Conservation (phyloP, 1,140 invertebrate species). For the Dryas iulia region DNA sequence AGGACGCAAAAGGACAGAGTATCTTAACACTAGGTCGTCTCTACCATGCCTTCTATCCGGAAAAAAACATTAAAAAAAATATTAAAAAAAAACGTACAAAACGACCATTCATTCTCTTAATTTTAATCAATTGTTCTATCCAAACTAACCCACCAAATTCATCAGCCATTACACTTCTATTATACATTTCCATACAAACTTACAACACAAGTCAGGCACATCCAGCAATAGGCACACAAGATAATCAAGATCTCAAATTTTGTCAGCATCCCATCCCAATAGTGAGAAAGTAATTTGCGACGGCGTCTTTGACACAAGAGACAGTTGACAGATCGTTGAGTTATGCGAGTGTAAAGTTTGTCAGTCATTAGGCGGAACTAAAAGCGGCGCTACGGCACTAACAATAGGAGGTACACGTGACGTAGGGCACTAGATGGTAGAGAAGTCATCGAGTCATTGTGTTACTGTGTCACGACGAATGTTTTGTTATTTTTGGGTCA, state of each 20-base stretch:
- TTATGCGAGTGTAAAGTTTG: conserved; percentile 21
- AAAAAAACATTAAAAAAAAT: too few species aligned
- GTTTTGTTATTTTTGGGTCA: conserved; percentile 73
- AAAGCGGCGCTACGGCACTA: conserved; percentile 29
- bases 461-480: conserved; percentile 60
- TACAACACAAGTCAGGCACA: too few species aligned
- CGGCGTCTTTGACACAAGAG: conserved; percentile 15
- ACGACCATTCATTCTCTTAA: too few species aligned
- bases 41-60: too few species aligned
- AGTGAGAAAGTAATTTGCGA: conserved; percentile 21
- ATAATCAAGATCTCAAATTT: neutral
- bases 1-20: too few species aligned
- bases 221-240: neutral
- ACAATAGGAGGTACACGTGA: conserved; percentile 22
- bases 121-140: too few species aligned
- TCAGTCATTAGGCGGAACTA: conserved; percentile 23
- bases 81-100: too few species aligned
- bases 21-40: too few species aligned
- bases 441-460: conserved; percentile 22
- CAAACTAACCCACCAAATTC: too few species aligned
- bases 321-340: conserved; percentile 17
- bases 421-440: conserved; percentile 11
- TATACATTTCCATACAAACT: too few species aligned
- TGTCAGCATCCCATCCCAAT: neutral
- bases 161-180: too few species aligned